phyloP scores from a whole-genome alignment of 92 coral and sea anemone species.

The Siderastrea siderea region DNA sequence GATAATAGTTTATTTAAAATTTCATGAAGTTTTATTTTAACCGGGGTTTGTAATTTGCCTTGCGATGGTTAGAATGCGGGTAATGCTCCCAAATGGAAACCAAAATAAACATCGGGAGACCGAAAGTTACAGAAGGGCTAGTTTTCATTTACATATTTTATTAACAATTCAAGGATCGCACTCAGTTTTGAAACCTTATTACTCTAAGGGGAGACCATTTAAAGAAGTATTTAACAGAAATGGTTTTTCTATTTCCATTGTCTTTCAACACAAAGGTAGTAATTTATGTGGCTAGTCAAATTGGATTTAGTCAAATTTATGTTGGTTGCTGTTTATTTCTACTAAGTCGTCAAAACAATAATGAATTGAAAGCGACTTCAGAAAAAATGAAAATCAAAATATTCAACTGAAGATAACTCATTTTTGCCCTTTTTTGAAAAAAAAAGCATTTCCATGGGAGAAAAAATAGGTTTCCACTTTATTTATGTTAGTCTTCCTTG shows the following conservation, averaged over 20 bases:
- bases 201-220: neutral
- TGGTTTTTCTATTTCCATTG: neutral
- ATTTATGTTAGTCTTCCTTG: slow-evolving; percentile 4
- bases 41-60: slow-evolving; percentile 2
- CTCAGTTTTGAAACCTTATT: neutral
- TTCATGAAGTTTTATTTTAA: neutral
- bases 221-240: neutral
- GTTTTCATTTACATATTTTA: neutral
- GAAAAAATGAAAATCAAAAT: neutral
- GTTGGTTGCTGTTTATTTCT: neutral
- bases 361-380: neutral
- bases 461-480: neutral
- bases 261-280: neutral
- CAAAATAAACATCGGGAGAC: neutral
- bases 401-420: neutral
- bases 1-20: neutral
- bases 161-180: neutral
- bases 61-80: slow-evolving; percentile 12
- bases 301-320: neutral
- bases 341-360: neutral
- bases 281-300: neutral
- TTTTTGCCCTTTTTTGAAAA: neutral
- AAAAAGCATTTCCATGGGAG: neutral
- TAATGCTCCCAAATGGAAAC: neutral
- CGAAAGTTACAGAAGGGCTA: neutral